Base-by-base conservation (phyloP, 2,113 vertebrate genomes). In the Anhinga anhinga region DNA sequence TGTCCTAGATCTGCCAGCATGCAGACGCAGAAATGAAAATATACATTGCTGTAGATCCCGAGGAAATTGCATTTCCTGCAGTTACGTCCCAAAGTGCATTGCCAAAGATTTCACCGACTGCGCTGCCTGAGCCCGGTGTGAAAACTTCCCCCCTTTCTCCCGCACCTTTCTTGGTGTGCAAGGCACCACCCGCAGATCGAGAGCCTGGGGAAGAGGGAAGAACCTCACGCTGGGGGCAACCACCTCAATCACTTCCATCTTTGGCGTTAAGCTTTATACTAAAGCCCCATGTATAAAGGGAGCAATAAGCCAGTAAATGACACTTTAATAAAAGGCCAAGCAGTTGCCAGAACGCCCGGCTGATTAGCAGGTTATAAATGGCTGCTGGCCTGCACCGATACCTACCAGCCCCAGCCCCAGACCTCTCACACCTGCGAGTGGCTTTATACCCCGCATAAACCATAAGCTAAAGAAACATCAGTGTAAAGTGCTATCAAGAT, bases 131-230 rank as follows among this genome's bases (percentile, higher is more conserved):
- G 61, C 36, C 58, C 1, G 6, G 18, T 2, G 36, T 7, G 71
- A 50, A 26, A 16, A 16, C 1, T 13, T 6, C 29, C 7, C 22
- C 15, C n/a, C 13, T 32, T 32, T 12, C 69, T 34, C 50, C 45
- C 5, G 5, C n/a, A 25, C 19, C 32, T 2, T 13, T 8, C 47
- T 3, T 0, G 26, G 34, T 5, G 55, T 9, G 30, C 13, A 13
- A 38, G 56, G 73, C 38, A 13, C 40, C 40, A 4, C 2, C 5
- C 0, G 3, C 22, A 10, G 58, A 15, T 23, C 0, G 2, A 30
- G 19, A 79, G 47, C 26, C 10, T 23, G n/a, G 70, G 42, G 7
- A 30, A 15, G 69, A 13, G 62, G 26, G 69, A 76, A 13, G 38
- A 29, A 30, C 9, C 50, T 34, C 74, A 56, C 53, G 17, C 8